Evolutionary conservation across 2,113 vertebrate genomes (phyloP), one percentile per base, ranked within the genome.

Genomic region (Trogon melanurus): DNA sequence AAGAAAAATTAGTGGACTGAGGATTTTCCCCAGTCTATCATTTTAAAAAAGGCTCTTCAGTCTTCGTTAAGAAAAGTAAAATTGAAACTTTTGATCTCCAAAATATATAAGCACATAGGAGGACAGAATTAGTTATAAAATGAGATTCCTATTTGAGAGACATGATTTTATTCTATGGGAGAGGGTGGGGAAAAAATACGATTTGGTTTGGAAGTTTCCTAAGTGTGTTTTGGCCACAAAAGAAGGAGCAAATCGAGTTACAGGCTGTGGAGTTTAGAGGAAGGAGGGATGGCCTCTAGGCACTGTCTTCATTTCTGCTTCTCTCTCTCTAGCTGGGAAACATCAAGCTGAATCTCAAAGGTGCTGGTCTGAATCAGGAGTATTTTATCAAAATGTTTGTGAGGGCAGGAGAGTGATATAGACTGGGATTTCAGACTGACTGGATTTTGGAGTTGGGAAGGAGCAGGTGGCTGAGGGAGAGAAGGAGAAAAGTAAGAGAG

Each of bases 131-230:
- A 66, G 13, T 80, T 80, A 53, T 7, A 58, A 50, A 67, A 45
- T 61, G 4, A 80, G 64, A 22, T 47, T 18, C 5, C 76, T 85
- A 30, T 61, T 76, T 50, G 32, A 60, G 36, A 66, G 9, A 36
- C 4, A 4, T 20, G 5, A 11, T 78, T 81, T 71, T 53, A 12
- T 34, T 67, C 53, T 34, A 1, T 2, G 9, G 10, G 23, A 47
- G 53, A 14, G 5, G 4, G 5, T 2, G 16, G 5, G 13, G 6
- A 10, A 21, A 27, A 38, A 8, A 4, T 17, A 5, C 8, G 4
- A 16, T 67, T 83, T 93, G 30, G 2, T 58, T 83, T 90, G 19
- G 22, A 66, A 29, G 69, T 80, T 73, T 78, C 22, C 11, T 29
- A 4, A 36, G 2, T 34, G 29, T 53, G 19, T 36, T 88, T 85